Base-by-base conservation (phyloP, 2,113 vertebrate species). In the Stercorarius parasiticus region DNA sequence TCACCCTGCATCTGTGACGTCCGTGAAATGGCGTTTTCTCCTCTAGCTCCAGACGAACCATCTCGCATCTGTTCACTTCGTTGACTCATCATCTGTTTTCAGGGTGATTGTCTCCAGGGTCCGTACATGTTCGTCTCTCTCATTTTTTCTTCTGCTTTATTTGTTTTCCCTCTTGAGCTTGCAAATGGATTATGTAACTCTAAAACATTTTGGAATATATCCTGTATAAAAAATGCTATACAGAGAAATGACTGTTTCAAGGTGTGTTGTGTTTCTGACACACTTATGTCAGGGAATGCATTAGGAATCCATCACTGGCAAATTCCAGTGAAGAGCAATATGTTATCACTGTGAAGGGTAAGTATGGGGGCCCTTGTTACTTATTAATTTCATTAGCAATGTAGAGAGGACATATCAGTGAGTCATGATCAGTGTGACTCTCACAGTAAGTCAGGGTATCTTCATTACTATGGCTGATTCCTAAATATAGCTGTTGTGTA, bases 381-480 rank as follows among this genome's bases (percentile, higher is more conserved):
- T 42, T 81, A 58, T 26, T 53, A 56, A 67, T 82, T 88, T 90
- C 7, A 43, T 93, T 82, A 62, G 32, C 23, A 52, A 30, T 22
- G 34, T 69, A 45, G 84, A 89, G 66, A 93, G 91, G 34, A 84
- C 34, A 2, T 61, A 56, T 40, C 76, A 85, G 3, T 91, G 83
- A 96, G 77, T 93, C 93, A 95, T 27, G 18, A 90, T 90, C 50
- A 81, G 23, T 95, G 74, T 87, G 86, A 91, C 59, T 95, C 55
- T 93, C 58, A 58, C 53, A 67, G 26, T 91, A 86, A 76, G 61
- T 72, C 72, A 95, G 25, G 50, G 26, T 87, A 58, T 61, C 53
- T 93, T 88, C 73, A 71, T 95, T 84, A 70, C 74, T 40, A 4
- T 81, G 52, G 11, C 64, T 86, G 69, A 90, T 92, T 88, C 71